These are phyloP conservation scores for Crocidura indochinensis DNA, from an alignment of 2,797 vertebrate genomes.

Conservation along the genomic window DNA sequence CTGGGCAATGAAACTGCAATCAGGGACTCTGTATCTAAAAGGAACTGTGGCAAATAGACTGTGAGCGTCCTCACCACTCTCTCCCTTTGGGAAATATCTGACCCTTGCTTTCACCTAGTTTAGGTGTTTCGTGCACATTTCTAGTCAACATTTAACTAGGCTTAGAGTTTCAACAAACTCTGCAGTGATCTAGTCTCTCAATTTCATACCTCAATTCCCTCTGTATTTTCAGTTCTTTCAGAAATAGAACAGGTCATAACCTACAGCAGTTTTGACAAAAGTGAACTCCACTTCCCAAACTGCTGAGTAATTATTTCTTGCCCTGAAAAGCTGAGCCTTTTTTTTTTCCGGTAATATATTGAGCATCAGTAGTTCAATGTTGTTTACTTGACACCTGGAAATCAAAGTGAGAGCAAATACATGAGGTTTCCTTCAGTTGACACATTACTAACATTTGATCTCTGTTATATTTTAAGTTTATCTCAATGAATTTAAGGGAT, in stretches of 20 bases:
- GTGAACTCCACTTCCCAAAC: conserved; percentile 26
- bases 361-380: background rate
- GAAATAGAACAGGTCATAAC: conserved; percentile 70
- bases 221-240: conserved; percentile 63
- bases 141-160: conserved; percentile 51
- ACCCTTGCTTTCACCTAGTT: background rate
- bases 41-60: background rate
- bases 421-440: conserved; percentile 55
- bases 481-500: conserved; percentile 47
- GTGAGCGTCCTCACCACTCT: background rate
- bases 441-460: conserved; percentile 25
- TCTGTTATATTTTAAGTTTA: conserved; percentile 62
- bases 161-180: conserved; percentile 37
- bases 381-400: conserved; percentile 28
- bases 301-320: conserved; percentile 61
- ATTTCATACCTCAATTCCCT: conserved; percentile 63
- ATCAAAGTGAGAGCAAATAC: conserved; percentile 9
- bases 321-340: conserved; percentile 7
- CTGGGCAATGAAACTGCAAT: conserved; percentile 74
- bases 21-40: conserved; percentile 62
- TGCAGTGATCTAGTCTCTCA: conserved; percentile 44
- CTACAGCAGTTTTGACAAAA: conserved; percentile 56
- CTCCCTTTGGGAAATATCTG: background rate
- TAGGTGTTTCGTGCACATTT: conserved; percentile 55
- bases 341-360: background rate